A percentile compares a stretch with the other conserved stretches of the same genome.
These are phyloP conservation scores for Vulpes ferrilata DNA, from an alignment of 2,113 vertebrate genomes.

Conservation along the genomic window DNA sequence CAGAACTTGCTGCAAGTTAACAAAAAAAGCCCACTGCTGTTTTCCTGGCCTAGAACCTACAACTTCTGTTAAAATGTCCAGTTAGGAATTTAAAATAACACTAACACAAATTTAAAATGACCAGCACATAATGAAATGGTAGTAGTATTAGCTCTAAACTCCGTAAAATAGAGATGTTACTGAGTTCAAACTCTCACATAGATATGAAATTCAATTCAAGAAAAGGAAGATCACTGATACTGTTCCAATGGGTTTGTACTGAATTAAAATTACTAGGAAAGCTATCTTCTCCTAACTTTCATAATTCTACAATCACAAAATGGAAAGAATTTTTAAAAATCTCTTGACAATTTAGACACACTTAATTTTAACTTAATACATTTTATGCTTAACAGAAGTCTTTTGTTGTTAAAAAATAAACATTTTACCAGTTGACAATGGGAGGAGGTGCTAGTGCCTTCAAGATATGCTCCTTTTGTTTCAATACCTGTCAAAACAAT, in stretches of 20 bases:
- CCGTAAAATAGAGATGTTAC: background rate
- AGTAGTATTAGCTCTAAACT: background rate
- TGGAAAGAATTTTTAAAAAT: background rate
- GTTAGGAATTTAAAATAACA: background rate
- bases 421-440: conserved; percentile 17
- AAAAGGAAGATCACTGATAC: background rate
- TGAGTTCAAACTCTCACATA: background rate
- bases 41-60: background rate
- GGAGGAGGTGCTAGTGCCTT: background rate
- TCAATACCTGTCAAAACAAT: conserved; percentile 35
- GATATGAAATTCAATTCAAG: conserved; percentile 12
- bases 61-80: background rate
- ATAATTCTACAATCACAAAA: conserved; percentile 9
- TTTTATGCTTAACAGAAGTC: background rate
- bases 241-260: background rate
- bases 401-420: background rate
- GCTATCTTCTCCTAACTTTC: background rate
- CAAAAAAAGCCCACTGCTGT: background rate
- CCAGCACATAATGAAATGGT: background rate
- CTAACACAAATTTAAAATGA: conserved; percentile 22
- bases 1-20: background rate
- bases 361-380: background rate
- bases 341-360: background rate
- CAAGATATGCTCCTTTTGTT: background rate
- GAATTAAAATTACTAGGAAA: conserved; percentile 28